Percentiles rank a stretch among this genome's conserved stretches.
Conservation (phyloP, 2,888 invertebrate genomes). For the Eurytoma californica region DNA sequence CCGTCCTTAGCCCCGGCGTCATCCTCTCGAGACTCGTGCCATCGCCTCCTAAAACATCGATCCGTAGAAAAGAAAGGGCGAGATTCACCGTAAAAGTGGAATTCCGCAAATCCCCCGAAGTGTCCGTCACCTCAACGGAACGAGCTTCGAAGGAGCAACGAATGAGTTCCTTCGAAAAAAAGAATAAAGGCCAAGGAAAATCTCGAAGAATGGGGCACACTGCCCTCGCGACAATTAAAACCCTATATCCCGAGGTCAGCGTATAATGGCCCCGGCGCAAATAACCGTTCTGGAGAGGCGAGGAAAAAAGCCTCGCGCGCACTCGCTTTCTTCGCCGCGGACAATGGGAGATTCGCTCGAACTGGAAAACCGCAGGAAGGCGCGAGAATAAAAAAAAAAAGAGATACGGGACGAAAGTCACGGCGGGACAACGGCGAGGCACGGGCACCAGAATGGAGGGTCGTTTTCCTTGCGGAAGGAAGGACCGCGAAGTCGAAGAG, state of each 20-base stretch:
- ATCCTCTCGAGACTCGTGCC: constrained; percentile 24
- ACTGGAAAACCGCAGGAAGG: constrained; percentile 21
- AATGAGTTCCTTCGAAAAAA: constrained; percentile 10
- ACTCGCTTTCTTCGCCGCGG: neutral
- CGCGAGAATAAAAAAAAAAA: constrained; percentile 33
- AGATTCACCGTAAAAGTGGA: constrained; percentile 51
- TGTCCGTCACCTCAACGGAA: constrained; percentile 41
- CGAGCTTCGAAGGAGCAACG: constrained; percentile 21
- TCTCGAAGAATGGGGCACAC: neutral
- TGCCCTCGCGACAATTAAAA: constrained; percentile 46
- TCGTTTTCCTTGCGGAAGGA: constrained; percentile 44
- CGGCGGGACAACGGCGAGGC: neutral
- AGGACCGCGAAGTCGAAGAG: constrained; percentile 23
- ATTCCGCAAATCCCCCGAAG: constrained; percentile 50
- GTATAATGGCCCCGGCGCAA: neutral
- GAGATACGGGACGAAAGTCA: constrained; percentile 7
- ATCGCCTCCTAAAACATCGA: neutral
- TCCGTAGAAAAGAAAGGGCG: neutral
- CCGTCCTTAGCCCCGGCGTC: neutral
- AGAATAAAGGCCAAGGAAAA: neutral
- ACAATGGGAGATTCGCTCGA: constrained; percentile 13
- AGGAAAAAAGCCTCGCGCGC: neutral
- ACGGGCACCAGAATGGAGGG: neutral
- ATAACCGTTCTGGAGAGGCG: constrained; percentile 13
- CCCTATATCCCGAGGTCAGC: constrained; percentile 41